Evolutionary conservation across 1,140 invertebrate genomes (phyloP).

Genomic region (Papilio xuthus): DNA sequence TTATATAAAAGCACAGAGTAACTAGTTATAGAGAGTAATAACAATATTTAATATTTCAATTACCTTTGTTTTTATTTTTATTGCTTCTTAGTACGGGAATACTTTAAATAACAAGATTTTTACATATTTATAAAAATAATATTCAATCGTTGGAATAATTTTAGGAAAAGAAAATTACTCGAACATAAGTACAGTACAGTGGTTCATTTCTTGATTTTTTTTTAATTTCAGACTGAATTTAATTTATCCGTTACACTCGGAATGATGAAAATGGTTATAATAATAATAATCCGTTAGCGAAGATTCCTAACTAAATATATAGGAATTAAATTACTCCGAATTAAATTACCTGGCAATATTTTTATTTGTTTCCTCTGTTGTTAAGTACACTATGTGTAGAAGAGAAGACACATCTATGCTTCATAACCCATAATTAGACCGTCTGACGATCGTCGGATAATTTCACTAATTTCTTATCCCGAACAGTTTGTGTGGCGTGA

Average conservation of each 20-base stretch:
- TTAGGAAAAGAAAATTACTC: no score
- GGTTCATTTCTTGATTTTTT: no score
- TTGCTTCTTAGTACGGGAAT: not conserved
- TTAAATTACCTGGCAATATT: not conserved
- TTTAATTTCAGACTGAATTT: no score
- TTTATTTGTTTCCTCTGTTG: not conserved
- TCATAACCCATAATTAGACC: constrained; percentile 22
- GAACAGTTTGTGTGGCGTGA: constrained; percentile 15
- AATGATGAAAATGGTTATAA: no score
- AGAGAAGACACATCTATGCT: constrained; percentile 21
- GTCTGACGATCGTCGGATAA: constrained; percentile 6
- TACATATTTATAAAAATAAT: not conserved
- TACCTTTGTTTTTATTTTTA: not conserved
- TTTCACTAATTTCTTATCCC: constrained; percentile 32
- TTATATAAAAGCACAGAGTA: constrained; percentile 28
- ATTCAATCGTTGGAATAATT: not conserved
- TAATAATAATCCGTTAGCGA: no score
- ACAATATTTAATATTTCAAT: not conserved
- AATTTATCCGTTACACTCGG: no score
- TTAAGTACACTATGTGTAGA: not conserved
- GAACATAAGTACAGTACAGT: no score
- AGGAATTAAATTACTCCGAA: not conserved
- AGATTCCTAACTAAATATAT: not conserved
- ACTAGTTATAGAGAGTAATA: not conserved
- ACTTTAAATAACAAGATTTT: not conserved